These are phyloP conservation scores for Pteropus alecto DNA, from an alignment of 2,113 vertebrate genomes.

Conservation along the genomic window DNA sequence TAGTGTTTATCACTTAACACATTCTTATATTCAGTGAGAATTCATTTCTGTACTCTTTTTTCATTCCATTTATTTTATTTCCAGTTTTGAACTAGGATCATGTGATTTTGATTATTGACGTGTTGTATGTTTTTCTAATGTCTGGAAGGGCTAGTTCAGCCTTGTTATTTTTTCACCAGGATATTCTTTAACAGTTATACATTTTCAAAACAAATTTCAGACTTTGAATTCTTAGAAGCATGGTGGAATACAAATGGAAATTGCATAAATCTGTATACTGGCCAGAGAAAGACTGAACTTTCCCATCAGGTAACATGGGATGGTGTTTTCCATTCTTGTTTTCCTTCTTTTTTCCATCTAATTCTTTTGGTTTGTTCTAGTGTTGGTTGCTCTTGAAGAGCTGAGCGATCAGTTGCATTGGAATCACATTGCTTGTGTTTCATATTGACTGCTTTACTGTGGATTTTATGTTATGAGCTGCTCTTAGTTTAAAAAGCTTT, in stretches of 20 bases:
- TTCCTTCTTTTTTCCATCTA: not conserved
- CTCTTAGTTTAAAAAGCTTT: not conserved
- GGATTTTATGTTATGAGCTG: not conserved
- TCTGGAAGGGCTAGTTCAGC: not conserved
- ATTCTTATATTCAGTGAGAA: not conserved
- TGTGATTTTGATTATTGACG: not conserved
- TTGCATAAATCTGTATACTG: not conserved
- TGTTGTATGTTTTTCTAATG: slow-evolving; percentile 4
- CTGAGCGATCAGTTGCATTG: not conserved
- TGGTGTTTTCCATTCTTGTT: not conserved
- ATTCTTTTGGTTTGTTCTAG: not conserved
- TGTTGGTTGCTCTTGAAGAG: not conserved
- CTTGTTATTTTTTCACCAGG: not conserved
- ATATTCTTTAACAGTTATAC: not conserved
- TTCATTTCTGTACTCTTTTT: not conserved
- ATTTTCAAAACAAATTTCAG: slow-evolving; percentile 46
- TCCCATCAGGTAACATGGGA: not conserved
- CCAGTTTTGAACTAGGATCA: not conserved
- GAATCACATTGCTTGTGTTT: not conserved
- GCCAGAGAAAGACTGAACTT: not conserved
- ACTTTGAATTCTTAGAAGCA: not conserved
- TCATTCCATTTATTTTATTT: not conserved
- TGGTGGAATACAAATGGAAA: not conserved
- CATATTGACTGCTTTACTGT: not conserved
- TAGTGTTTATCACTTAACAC: not conserved